A percentile compares a stretch with the other conserved stretches of the same genome.
Conservation (phyloP, 2,888 invertebrate genomes). For the Cybosia mesomella region DNA sequence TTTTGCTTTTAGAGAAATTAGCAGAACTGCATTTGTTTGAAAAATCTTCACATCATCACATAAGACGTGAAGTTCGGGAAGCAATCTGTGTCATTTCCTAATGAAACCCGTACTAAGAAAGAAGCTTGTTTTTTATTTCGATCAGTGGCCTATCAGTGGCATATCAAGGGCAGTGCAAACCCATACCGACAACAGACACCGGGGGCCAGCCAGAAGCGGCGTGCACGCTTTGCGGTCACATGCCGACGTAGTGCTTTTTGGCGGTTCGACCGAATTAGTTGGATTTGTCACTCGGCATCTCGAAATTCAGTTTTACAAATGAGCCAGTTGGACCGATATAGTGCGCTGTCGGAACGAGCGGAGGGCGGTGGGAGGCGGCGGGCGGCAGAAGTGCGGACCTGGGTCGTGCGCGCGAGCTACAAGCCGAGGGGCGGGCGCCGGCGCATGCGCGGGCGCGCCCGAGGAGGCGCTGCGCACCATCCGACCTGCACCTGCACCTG, state of each 20-base stretch:
- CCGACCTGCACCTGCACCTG: too few species aligned
- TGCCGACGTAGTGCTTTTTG: too few species aligned
- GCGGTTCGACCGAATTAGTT: too few species aligned
- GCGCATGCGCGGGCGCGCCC: slow-evolving; percentile 80
- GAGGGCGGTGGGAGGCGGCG: slow-evolving; percentile 32
- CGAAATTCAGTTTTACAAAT: too few species aligned
- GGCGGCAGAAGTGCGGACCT: slow-evolving; percentile 70
- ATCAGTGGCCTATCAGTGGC: too few species aligned
- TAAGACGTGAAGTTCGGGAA: not conserved
- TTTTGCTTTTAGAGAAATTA: not conserved
- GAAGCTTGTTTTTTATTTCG: too few species aligned
- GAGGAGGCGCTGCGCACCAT: slow-evolving; percentile 85
- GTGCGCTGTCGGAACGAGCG: slow-evolving; percentile 19
- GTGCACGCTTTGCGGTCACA: too few species aligned
- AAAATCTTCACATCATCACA: not conserved
- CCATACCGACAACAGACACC: too few species aligned
- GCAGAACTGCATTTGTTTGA: not conserved
- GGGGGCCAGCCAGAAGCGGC: too few species aligned
- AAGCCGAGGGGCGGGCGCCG: slow-evolving; percentile 64
- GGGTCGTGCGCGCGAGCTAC: slow-evolving; percentile 74
- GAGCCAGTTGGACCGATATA: not conserved
- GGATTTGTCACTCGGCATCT: too few species aligned
- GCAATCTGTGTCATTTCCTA: not conserved
- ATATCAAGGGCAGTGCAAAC: too few species aligned
- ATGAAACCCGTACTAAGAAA: too few species aligned